Evolutionary conservation across 2,888 invertebrate genomes (phyloP), one percentile per base, ranked within the genome.

Genomic region (Macaria liturata): DNA sequence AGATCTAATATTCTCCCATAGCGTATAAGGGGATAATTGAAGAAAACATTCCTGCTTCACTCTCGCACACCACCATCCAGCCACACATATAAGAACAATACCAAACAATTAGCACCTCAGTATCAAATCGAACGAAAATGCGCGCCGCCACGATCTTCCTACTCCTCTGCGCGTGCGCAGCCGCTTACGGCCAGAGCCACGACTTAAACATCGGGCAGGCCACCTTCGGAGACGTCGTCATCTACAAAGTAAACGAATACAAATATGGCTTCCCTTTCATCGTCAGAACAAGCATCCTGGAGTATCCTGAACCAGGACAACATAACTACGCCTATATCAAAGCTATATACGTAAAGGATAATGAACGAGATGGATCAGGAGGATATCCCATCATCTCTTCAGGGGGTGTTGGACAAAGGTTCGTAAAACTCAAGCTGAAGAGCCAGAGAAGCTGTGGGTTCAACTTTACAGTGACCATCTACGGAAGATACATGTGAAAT

Each of bases 381-480:
- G 91, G 91, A 0, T 91, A 84, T 44, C 84, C 91, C 0, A 80
- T 81, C 0, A 66, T 92, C 3, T 76, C 81, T 0, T 67, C 87
- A 0, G 92, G 92, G 2, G 92, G 92, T 0, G 66, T 92, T 0
- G 91, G 92, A 0, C 88, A 88, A 58, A 75, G 82, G 8, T 88
- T 86, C 54, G 85, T 83, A 32, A 89, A 86, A 51, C 78, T 92
- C 58, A 88, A 91, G 57, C 65, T 92, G 64, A 89, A 89, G 70
- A 86, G 89, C 42, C 91, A 91, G 64, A 74, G 88, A 32, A 74
- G 80, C 3, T 52, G 62, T 46, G 90, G 92, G 0, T 78, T 91
- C 39, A 90, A 92, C 68, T 92, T 91, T 63, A 88, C 91, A 0
- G 65, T 92, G 3, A 82, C 86, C 0, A 77, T 92, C 34, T 91